phyloP scores from a whole-genome alignment of 2,797 vertebrate species.

The Buceros bicornis region DNA sequence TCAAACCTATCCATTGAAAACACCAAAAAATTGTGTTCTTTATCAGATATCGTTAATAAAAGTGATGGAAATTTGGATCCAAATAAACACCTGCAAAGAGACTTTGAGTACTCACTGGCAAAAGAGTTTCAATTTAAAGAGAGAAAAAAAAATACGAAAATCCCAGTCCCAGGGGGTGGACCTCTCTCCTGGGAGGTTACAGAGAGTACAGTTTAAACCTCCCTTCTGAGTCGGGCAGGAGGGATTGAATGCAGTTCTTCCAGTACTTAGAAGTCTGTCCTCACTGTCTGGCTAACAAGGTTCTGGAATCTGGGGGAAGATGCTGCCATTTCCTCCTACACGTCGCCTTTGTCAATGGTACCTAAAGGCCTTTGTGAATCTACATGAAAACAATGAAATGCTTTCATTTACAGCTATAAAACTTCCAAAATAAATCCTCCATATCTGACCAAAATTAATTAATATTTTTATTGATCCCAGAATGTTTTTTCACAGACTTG shows the following conservation, averaged over 20 bases:
- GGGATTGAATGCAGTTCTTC: background rate
- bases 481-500: background rate
- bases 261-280: background rate
- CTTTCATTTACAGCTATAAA: conserved; percentile 10
- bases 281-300: background rate
- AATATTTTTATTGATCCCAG: background rate
- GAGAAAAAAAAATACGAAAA: background rate
- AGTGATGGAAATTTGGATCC: background rate
- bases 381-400: background rate
- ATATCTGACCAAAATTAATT: background rate
- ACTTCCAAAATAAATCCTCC: background rate
- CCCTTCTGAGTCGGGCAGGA: background rate
- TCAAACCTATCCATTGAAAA: background rate
- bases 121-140: background rate
- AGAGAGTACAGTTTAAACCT: background rate
- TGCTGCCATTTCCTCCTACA: background rate
- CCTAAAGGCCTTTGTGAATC: background rate
- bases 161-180: background rate
- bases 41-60: background rate
- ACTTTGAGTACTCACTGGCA: background rate
- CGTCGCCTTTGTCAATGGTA: background rate
- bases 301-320: background rate
- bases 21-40: background rate
- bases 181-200: background rate
- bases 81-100: background rate